Percentiles rank a stretch among this genome's conserved stretches.
Evolutionary conservation across 2,113 vertebrate genomes (phyloP).

Genomic region (Chaetodon auriga): DNA sequence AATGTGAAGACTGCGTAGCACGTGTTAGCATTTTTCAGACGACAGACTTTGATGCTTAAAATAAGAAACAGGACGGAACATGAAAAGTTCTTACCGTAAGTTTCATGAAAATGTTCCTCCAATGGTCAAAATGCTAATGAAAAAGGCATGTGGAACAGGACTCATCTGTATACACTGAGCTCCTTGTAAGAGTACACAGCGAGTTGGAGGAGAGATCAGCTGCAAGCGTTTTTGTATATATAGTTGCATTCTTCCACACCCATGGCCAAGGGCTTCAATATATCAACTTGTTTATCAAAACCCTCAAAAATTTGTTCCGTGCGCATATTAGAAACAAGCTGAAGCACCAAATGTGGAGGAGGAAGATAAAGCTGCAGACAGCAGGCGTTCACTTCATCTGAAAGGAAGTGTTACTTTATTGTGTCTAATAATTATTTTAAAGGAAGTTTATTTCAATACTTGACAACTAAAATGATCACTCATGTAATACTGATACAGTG

Average conservation of each 20-base stretch:
- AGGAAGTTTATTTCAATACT: not conserved
- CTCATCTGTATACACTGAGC: slow-evolving; percentile 3
- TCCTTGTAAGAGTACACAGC: not conserved
- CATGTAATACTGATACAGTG: not conserved
- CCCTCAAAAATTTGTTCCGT: slow-evolving; percentile 3
- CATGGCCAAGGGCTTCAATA: slow-evolving; percentile 25
- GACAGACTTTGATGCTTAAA: not conserved
- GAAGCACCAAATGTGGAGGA: not conserved
- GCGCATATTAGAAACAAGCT: not conserved
- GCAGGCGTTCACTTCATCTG: not conserved
- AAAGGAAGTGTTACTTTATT: not conserved
- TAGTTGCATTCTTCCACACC: slow-evolving; percentile 70
- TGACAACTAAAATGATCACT: not conserved
- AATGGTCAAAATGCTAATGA: not conserved
- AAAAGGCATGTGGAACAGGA: not conserved
- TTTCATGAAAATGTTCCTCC: slow-evolving; percentile 4
- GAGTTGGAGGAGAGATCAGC: not conserved
- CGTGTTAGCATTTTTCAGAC: not conserved
- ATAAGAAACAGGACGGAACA: not conserved
- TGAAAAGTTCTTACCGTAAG: slow-evolving; percentile 54
- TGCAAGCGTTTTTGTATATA: slow-evolving; percentile 62
- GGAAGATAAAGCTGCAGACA: not conserved
- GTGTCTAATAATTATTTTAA: not conserved
- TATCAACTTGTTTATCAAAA: slow-evolving; percentile 73
- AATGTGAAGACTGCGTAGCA: not conserved